A percentile compares a stretch with the other conserved stretches of the same genome.
Evolutionary conservation across 2,888 invertebrate genomes (phyloP).

Genomic region (Seladonia tumulorum): DNA sequence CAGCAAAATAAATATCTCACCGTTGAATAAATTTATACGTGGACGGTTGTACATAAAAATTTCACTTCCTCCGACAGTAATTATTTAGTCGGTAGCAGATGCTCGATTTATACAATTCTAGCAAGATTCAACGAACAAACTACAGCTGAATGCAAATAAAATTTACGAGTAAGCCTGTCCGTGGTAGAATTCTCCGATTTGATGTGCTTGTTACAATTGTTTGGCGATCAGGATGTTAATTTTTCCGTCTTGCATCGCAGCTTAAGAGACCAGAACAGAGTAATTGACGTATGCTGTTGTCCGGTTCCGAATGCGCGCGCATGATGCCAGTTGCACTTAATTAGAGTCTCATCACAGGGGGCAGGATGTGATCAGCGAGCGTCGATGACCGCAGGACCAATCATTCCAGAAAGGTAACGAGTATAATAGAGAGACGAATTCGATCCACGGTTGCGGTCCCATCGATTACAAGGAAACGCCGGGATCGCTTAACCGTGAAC

Average conservation of each 20-base stretch:
- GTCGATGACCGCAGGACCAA: neutral
- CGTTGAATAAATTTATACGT: neutral
- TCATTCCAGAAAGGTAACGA: neutral
- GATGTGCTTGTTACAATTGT: too few species aligned
- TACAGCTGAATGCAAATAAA: neutral
- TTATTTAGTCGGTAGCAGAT: neutral
- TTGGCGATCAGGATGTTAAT: too few species aligned
- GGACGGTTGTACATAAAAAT: neutral
- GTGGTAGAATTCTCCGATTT: too few species aligned
- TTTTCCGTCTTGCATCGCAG: too few species aligned
- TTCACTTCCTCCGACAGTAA: neutral
- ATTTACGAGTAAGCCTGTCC: too few species aligned
- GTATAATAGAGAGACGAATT: slow-evolving; percentile 12
- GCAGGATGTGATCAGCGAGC: neutral
- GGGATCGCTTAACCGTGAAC: neutral
- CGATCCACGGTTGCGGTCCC: slow-evolving; percentile 1
- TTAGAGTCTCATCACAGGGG: neutral
- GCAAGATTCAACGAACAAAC: neutral
- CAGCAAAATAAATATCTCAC: neutral
- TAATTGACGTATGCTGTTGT: neutral
- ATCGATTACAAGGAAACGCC: neutral
- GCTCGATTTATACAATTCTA: too few species aligned
- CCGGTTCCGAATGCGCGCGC: neutral
- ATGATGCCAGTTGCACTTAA: neutral
- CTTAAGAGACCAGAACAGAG: too few species aligned